Percentiles rank a stretch among this genome's conserved stretches.
Evolutionary conservation across 2,797 vertebrate species (phyloP).

Genomic region (Rhabdomys pumilio): DNA sequence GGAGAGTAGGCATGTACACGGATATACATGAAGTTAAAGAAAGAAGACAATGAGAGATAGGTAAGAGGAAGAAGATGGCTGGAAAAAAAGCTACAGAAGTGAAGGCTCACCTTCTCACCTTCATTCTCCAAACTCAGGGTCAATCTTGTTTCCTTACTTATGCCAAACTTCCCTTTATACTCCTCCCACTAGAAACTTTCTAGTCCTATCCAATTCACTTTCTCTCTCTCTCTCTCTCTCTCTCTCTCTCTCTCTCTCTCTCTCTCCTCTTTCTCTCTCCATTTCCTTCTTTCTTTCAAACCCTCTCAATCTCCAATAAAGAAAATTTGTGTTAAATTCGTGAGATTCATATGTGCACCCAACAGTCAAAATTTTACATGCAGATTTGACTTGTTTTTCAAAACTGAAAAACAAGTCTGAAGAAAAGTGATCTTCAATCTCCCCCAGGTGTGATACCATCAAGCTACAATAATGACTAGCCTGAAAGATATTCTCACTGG

Average conservation of each 20-base stretch:
- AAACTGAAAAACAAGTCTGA: neutral
- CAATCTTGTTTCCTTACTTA: neutral
- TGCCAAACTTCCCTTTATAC: neutral
- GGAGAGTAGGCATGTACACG: neutral
- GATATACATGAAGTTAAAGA: neutral
- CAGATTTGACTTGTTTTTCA: conserved; percentile 37
- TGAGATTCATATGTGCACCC: neutral
- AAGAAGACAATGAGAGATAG: neutral
- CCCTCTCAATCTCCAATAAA: neutral
- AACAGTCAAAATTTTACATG: conserved; percentile 27
- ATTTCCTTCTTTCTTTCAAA: neutral
- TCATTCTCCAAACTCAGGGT: neutral
- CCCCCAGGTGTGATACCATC: neutral
- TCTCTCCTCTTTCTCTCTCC: too few species aligned
- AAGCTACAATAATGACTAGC: neutral
- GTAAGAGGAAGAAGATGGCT: neutral
- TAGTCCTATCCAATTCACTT: neutral
- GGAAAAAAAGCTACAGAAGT: too few species aligned
- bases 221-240: neutral
- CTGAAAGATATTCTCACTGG: neutral
- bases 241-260: too few species aligned
- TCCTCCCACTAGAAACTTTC: neutral
- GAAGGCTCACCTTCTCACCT: neutral
- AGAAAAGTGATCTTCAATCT: neutral
- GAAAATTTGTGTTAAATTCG: conserved; percentile 31